These are phyloP conservation scores for Cheilosia urbana DNA, from an alignment of 2,888 invertebrate species.

Conservation along the genomic window DNA sequence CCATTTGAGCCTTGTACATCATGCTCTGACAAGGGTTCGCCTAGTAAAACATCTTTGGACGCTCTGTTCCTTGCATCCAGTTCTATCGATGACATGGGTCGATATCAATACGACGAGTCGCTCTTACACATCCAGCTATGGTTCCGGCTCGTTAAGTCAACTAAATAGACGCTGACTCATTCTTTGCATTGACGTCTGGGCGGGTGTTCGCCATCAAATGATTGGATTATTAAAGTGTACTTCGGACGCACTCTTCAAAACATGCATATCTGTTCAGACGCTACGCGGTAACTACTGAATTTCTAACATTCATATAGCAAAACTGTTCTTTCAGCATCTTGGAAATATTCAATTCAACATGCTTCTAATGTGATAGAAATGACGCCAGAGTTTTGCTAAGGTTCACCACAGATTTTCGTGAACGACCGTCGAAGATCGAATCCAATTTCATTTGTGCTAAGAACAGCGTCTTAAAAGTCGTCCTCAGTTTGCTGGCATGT, in stretches of 20 bases:
- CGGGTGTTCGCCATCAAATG: neutral
- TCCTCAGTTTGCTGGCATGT: conserved; percentile 10
- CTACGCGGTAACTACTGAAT: conserved; percentile 49
- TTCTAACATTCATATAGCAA: conserved; percentile 39
- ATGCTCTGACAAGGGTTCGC: conserved; percentile 8
- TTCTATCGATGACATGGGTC: conserved; percentile 1
- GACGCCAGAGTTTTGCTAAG: conserved; percentile 22
- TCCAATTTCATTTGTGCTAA: conserved; percentile 1
- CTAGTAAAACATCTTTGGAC: neutral
- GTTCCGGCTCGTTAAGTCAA: neutral
- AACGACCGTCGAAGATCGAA: conserved; percentile 9
- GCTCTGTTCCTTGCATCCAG: conserved; percentile 18
- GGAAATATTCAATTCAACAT: conserved; percentile 14
- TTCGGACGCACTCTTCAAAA: conserved; percentile 16
- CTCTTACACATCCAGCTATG: conserved; percentile 10
- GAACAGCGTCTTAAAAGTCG: conserved; percentile 12
- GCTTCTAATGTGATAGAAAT: neutral
- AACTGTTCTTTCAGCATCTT: conserved; percentile 45
- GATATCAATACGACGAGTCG: conserved; percentile 1
- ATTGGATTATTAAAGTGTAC: conserved; percentile 7
- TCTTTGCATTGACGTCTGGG: conserved; percentile 9
- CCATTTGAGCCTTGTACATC: conserved; percentile 22
- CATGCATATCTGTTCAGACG: conserved; percentile 16
- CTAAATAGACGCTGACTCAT: neutral
- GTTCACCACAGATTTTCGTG: neutral